A percentile compares a stretch with the other conserved stretches of the same genome.
These are phyloP conservation scores for Zaprionus tsacasi DNA, from an alignment of 1,140 invertebrate species.

Conservation along the genomic window DNA sequence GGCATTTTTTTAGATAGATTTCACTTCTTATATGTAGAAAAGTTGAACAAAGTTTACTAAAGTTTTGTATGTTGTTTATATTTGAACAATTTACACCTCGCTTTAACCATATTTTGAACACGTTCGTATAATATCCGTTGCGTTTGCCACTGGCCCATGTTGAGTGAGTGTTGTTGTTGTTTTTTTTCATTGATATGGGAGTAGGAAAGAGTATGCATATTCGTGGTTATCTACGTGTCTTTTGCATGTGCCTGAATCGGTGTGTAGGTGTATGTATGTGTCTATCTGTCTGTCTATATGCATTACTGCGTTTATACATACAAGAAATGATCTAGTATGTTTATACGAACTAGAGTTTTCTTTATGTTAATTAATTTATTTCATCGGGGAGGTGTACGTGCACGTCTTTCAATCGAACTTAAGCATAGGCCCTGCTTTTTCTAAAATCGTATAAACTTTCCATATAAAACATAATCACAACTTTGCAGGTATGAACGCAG, in stretches of 20 bases:
- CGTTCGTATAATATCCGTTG: constrained; percentile 75
- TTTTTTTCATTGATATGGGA: constrained; percentile 14
- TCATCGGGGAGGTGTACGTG: background rate
- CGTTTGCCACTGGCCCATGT: constrained; percentile 53
- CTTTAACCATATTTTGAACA: constrained; percentile 77
- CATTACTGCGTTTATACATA: constrained; percentile 9
- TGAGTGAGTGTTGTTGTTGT: constrained; percentile 31
- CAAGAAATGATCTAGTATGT: background rate
- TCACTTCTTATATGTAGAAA: background rate
- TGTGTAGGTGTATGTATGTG: background rate
- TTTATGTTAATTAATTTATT: background rate
- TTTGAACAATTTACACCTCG: constrained; percentile 77
- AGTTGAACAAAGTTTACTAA: background rate
- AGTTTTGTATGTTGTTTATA: constrained; percentile 53
- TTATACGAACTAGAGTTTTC: background rate
- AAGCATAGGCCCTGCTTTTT: background rate
- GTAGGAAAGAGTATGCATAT: constrained; percentile 24
- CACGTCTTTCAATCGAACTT: constrained; percentile 1
- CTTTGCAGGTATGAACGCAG: constrained; percentile 5
- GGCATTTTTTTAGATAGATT: no score
- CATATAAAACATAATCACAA: background rate
- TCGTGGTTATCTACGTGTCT: constrained; percentile 50
- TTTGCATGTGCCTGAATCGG: constrained; percentile 11
- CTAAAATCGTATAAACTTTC: constrained; percentile 13
- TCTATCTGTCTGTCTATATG: background rate